phyloP scores from a whole-genome alignment of 2,797 vertebrate genomes.

The Trachops cirrhosus region DNA sequence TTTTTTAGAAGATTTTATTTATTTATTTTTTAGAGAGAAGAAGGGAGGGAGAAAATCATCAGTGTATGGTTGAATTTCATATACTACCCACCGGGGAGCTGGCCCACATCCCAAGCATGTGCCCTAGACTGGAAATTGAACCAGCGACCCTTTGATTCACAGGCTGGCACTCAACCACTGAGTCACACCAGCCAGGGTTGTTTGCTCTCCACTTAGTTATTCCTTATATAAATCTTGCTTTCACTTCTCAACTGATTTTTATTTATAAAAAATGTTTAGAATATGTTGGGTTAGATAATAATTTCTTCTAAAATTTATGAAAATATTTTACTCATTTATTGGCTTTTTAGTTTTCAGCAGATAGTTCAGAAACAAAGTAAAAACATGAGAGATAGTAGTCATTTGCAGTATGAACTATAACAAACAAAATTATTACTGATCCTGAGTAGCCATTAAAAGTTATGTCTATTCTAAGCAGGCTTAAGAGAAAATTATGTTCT shows the following conservation, averaged over 20 bases:
- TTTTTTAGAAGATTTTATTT: too few relatives aligned
- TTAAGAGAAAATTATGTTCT: background rate
- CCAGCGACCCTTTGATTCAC: too few relatives aligned
- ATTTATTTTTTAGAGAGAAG: too few relatives aligned
- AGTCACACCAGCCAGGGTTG: background rate
- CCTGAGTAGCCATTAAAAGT: background rate
- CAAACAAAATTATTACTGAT: background rate
- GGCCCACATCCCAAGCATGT: too few relatives aligned
- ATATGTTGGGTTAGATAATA: background rate
- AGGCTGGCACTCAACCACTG: too few relatives aligned
- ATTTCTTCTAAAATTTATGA: background rate
- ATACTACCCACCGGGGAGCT: too few relatives aligned
- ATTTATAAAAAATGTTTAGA: background rate
- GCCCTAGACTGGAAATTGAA: too few relatives aligned
- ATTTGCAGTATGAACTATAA: background rate
- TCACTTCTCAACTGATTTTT: background rate
- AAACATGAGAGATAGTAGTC: background rate
- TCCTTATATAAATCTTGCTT: background rate
- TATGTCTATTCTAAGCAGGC: background rate
- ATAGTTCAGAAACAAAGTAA: background rate
- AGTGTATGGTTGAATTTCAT: too few relatives aligned
- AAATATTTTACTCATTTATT: background rate
- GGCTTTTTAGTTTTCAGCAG: background rate
- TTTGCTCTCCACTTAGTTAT: background rate
- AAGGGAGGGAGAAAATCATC: too few relatives aligned